These are phyloP conservation scores for Osmerus mordax DNA, from an alignment of 2,113 vertebrate genomes.

Conservation along the genomic window DNA sequence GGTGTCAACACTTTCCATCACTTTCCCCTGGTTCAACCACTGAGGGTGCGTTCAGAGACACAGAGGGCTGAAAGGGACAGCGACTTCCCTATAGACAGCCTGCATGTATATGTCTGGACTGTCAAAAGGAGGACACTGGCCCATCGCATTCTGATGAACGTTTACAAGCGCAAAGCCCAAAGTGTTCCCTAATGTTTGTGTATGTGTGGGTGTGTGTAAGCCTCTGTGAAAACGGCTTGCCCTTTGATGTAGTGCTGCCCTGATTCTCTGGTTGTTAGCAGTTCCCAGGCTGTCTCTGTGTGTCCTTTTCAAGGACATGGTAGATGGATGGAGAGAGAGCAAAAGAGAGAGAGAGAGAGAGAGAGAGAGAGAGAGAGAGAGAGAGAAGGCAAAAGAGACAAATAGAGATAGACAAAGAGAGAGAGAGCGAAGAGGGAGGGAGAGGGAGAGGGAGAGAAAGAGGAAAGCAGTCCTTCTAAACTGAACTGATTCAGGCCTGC, in stretches of 20 bases:
- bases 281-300: constrained; percentile 65
- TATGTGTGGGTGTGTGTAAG: constrained; percentile 67
- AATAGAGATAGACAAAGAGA: neutral
- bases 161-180: constrained; percentile 66
- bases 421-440: neutral
- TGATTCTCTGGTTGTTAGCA: constrained; percentile 52
- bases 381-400: neutral
- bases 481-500: neutral
- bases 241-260: constrained; percentile 64
- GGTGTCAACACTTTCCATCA: neutral
- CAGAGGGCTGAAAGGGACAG: neutral
- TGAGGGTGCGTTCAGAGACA: neutral
- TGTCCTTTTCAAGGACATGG: constrained; percentile 61
- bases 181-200: constrained; percentile 56
- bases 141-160: constrained; percentile 61
- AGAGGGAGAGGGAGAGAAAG: neutral
- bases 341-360: neutral
- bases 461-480: neutral
- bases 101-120: constrained; percentile 3
- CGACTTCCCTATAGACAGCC: constrained; percentile 19
- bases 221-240: constrained; percentile 59
- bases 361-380: constrained; percentile 8
- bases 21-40: neutral
- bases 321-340: constrained; percentile 17
- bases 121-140: constrained; percentile 53